Evolutionary conservation across 2,888 invertebrate genomes (phyloP), one percentile per base, ranked within the genome.

Genomic region (Loripinus fragilis): DNA sequence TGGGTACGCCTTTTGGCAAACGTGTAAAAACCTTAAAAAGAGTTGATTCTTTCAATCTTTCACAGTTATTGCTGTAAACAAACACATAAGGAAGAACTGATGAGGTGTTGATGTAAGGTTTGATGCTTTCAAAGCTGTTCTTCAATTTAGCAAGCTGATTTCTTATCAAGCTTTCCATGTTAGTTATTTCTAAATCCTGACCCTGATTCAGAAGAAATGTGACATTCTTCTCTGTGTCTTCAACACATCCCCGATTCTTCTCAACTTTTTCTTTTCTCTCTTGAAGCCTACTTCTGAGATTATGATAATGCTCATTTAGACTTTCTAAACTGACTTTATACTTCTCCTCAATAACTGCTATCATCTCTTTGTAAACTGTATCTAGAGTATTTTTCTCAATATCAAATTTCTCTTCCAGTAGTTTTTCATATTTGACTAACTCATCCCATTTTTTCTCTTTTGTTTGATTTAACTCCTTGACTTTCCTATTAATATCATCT

Each of bases 181-280:
- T 38, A 10, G 74, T 52, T 50, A 77, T 71, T 71, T 81, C 81
- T 41, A 48, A 55, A 41, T 66, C 72, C 15, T 33, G 48, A 17
- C 79, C 81, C 45, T 76, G 64, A 15, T 65, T 60, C 2, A 84
- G 42, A n/a, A 79, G 10, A 45, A 79, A 79, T 23, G 68, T 28
- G 41, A 78, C n/a, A 42, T 50, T 35, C 15, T 64, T 38, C 15
- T 50, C 33, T 8, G 30, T 45, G 42, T 33, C 41, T 17, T 67
- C 50, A 25, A 80, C 68, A 48, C 25, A 52, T 17, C 17, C 41
- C 38, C 41, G 64, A 42, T 70, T 76, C 15, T 66, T 55, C 10
- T 35, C 48, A 72, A 67, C 8, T 41, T 67, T 67, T 45, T 67
- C 45, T 28, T 67, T 2, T n/a, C 33, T 67, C 42, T 41, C 10